Percentiles rank a stretch among this genome's conserved stretches.
Evolutionary conservation across 53 echinoderm and acorn worm genomes (phyloP).

Genomic region (Astropecten irregularis): DNA sequence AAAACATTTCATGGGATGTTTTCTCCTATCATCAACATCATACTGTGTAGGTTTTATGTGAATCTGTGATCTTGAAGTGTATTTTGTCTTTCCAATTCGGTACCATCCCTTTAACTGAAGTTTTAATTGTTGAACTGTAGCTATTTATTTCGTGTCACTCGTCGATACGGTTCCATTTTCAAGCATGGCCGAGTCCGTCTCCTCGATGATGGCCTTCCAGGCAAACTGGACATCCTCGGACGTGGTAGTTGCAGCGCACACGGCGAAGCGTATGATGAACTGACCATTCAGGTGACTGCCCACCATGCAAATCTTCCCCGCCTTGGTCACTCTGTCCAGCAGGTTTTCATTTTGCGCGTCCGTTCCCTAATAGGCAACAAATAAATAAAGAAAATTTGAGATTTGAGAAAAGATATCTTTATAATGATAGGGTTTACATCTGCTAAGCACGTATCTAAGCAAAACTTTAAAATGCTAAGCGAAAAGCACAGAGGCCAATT

Average conservation of each 20-base stretch:
- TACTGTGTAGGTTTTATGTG: no score
- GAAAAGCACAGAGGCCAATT: no score
- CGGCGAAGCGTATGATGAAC: conserved; percentile 79
- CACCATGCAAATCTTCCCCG: conserved; percentile 87
- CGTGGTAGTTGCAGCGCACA: conserved; percentile 74
- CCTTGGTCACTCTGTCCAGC: conserved; percentile 70
- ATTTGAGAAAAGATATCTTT: not conserved
- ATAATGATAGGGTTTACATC: not conserved
- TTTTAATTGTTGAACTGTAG: no score
- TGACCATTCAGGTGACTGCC: conserved; percentile 71
- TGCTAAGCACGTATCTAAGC: not conserved
- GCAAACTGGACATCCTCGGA: conserved; percentile 77
- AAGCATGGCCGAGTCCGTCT: no score
- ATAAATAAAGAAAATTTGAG: no score
- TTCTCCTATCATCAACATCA: no score
- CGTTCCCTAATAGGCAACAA: conserved; percentile 78
- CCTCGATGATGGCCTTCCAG: conserved; percentile 75
- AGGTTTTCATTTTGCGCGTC: conserved; percentile 71
- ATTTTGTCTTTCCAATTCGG: no score
- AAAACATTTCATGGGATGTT: no score
- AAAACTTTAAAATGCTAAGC: not conserved
- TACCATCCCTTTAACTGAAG: no score
- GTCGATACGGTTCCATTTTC: no score
- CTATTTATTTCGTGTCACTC: no score
- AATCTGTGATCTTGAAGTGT: no score